Conservation (phyloP, 2,797 vertebrate genomes). For the Gallirallus australis region DNA sequence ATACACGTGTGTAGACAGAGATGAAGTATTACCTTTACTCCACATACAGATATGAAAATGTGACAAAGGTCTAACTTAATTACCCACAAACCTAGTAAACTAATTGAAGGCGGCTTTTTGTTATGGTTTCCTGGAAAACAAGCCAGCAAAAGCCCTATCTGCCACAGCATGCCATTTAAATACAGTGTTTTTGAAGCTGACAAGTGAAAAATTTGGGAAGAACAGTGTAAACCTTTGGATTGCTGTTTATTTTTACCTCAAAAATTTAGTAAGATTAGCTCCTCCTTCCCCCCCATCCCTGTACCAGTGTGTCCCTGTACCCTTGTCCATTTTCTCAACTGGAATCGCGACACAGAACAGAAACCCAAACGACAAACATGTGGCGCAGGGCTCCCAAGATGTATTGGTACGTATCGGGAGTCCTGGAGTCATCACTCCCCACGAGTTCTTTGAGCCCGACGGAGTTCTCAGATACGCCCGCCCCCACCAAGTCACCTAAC, state of each 20-base stretch:
- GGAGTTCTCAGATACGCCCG: not conserved
- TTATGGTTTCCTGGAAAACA: not conserved
- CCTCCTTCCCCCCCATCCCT: not conserved
- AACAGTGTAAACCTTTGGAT: not conserved
- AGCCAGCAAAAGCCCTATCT: not conserved
- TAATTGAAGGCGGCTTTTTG: not conserved
- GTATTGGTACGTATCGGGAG: fast-evolving
- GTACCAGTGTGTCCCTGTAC: not conserved
- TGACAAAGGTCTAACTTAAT: not conserved
- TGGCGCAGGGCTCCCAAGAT: fast-evolving
- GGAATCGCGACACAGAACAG: not conserved
- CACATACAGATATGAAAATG: not conserved
- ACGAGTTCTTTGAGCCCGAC: not conserved
- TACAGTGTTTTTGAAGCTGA: not conserved
- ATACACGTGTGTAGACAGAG: fast-evolving
- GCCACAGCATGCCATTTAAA: not conserved
- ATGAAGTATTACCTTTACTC: not conserved
- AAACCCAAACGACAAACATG: not conserved
- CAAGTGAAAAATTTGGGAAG: not conserved
- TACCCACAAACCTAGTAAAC: not conserved
- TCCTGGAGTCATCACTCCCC: not conserved
- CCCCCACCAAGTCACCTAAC: not conserved
- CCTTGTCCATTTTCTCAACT: not conserved
- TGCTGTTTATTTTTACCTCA: not conserved
- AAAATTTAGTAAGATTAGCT: not conserved